Percentiles rank a stretch among this genome's conserved stretches.
phyloP scores from a whole-genome alignment of 1,140 invertebrate species.

The Drosophila pandora region DNA sequence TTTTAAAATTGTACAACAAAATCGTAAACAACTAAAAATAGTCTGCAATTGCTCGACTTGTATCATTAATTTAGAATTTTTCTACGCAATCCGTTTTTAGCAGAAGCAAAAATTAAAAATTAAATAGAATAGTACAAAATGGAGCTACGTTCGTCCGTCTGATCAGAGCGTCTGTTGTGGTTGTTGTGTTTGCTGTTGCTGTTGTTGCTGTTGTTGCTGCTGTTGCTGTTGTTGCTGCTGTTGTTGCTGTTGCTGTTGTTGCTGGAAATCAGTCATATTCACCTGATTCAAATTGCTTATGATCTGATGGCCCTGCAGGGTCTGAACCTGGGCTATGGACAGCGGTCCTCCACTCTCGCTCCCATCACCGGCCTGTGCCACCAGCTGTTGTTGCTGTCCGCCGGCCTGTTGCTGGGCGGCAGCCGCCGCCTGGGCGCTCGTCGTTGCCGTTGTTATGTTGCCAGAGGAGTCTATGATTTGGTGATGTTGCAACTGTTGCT shows the following conservation, averaged over 20 bases:
- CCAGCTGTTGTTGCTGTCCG: slow-evolving; percentile 72
- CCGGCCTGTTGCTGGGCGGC: slow-evolving; percentile 69
- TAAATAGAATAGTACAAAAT: slow-evolving; percentile 30
- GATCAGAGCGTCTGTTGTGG: slow-evolving; percentile 74
- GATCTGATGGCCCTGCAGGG: slow-evolving; percentile 82
- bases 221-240: slow-evolving; percentile 56
- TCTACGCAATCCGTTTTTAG: slow-evolving; percentile 33
- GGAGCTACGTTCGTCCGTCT: slow-evolving; percentile 39
- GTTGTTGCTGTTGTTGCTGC: slow-evolving; percentile 48
- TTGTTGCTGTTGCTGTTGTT: slow-evolving; percentile 61
- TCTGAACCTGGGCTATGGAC: slow-evolving; percentile 83
- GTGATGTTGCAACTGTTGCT: slow-evolving; percentile 75
- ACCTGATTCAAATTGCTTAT: slow-evolving; percentile 83
- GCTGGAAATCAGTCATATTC: slow-evolving; percentile 83
- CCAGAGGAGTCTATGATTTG: slow-evolving; percentile 74
- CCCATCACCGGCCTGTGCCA: slow-evolving; percentile 76
- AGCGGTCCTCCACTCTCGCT: slow-evolving; percentile 77
- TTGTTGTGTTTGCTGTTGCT: slow-evolving; percentile 59
- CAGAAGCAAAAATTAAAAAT: slow-evolving; percentile 19
- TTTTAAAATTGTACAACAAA: slow-evolving; percentile 54
- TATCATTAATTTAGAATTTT: slow-evolving; percentile 33
- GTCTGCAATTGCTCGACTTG: background rate
- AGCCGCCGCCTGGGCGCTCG: slow-evolving; percentile 70
- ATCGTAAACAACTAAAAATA: slow-evolving; percentile 53
- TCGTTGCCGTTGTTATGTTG: slow-evolving; percentile 72